phyloP scores from a whole-genome alignment of 2,113 vertebrate genomes.

The Mirounga angustirostris region DNA sequence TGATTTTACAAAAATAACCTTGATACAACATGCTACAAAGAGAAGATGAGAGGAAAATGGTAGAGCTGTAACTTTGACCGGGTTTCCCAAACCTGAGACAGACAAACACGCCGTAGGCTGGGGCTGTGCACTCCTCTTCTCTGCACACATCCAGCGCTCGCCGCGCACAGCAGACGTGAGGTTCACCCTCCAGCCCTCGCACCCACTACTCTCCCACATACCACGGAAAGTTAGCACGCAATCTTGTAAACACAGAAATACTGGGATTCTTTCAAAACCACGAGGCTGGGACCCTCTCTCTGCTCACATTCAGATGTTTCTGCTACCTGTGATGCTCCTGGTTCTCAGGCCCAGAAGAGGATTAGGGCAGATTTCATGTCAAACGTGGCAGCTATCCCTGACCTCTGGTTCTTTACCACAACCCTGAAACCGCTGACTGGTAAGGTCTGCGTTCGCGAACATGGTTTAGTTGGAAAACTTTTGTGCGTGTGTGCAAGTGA shows the following conservation, averaged over 20 bases:
- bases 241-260: not conserved
- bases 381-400: rapidly evolving
- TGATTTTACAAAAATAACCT: not conserved
- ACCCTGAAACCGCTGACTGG: not conserved
- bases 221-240: not conserved
- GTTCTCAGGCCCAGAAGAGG: not conserved
- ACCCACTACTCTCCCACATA: rapidly evolving
- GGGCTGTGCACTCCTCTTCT: rapidly evolving
- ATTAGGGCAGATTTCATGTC: not conserved
- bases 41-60: not conserved
- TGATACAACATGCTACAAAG: not conserved
- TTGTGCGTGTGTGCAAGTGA: rapidly evolving
- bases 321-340: rapidly evolving
- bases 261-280: not conserved
- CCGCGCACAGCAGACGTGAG: rapidly evolving
- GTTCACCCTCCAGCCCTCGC: not conserved
- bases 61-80: rapidly evolving
- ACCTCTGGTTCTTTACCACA: not conserved
- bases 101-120: rapidly evolving
- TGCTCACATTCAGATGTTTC: rapidly evolving
- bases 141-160: rapidly evolving
- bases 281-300: rapidly evolving
- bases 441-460: not conserved
- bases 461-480: not conserved
- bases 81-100: not conserved